phyloP scores from a whole-genome alignment of 2,888 invertebrate species.

The Diplolepis rosae region DNA sequence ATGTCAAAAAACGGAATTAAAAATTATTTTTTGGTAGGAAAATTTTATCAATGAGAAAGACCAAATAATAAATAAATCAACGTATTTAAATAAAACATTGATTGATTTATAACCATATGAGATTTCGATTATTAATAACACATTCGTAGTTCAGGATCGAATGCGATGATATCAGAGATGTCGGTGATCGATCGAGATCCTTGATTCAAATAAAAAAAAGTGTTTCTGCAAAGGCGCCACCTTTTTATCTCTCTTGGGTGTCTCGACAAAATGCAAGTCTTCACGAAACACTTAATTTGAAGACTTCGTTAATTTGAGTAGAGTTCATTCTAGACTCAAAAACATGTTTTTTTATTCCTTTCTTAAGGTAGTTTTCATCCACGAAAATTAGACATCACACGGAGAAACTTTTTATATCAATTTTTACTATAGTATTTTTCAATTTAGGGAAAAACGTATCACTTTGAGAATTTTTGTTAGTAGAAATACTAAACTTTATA shows the following conservation, averaged over 20 bases:
- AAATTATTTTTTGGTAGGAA: too few relatives aligned
- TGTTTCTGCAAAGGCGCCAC: not conserved
- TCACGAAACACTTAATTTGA: not conserved
- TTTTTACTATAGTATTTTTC: too few relatives aligned
- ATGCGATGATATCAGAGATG: not conserved
- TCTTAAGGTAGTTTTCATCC: too few relatives aligned
- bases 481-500: too few relatives aligned
- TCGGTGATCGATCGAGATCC: slow-evolving; percentile 4
- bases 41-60: too few relatives aligned
- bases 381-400: too few relatives aligned
- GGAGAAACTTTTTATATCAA: too few relatives aligned
- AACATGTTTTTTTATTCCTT: not conserved
- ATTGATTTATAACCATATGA: not conserved
- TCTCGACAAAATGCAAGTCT: not conserved
- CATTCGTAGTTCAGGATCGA: not conserved
- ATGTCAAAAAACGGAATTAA: too few relatives aligned
- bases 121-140: not conserved
- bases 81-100: too few relatives aligned
- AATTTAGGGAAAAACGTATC: too few relatives aligned
- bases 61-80: too few relatives aligned
- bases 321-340: not conserved
- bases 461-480: too few relatives aligned
- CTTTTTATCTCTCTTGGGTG: not conserved
- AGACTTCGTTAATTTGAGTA: not conserved
- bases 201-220: not conserved